phyloP scores from a whole-genome alignment of 92 coral and sea anemone genomes.

The Plumapathes pennacea region DNA sequence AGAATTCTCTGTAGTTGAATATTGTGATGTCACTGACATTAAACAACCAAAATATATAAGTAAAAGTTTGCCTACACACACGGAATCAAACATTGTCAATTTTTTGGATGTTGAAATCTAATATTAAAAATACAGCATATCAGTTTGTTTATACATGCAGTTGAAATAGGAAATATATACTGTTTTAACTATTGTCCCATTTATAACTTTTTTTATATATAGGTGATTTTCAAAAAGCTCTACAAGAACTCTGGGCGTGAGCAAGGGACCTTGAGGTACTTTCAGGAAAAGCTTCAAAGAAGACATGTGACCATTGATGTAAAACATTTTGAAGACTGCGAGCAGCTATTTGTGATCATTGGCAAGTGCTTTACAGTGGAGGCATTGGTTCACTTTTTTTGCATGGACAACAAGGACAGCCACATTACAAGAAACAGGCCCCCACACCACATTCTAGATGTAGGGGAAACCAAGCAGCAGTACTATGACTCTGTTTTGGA shows the following conservation, averaged over 20 bases:
- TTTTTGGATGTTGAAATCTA: too few relatives aligned
- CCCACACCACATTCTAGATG: conserved; percentile 16
- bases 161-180: too few relatives aligned
- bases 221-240: conserved; percentile 40
- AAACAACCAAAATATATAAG: too few relatives aligned
- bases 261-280: conserved; percentile 15
- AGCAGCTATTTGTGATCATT: conserved; percentile 37
- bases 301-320: conserved; percentile 45
- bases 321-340: conserved; percentile 60
- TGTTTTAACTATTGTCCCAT: too few relatives aligned
- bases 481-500: conserved; percentile 4
- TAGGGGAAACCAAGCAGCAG: background rate
- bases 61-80: too few relatives aligned
- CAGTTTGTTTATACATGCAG: too few relatives aligned
- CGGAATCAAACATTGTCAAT: too few relatives aligned
- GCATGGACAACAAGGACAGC: conserved; percentile 1
- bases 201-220: conserved; percentile 1
- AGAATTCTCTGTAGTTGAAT: too few relatives aligned
- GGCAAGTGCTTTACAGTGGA: conserved; percentile 46
- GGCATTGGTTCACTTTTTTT: conserved; percentile 39
- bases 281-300: conserved; percentile 8
- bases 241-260: conserved; percentile 35
- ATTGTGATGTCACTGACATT: too few relatives aligned
- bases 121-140: too few relatives aligned
- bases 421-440: conserved; percentile 11